Evolutionary conservation across 2,797 vertebrate genomes (phyloP), one percentile per base, ranked within the genome.

Genomic region (Sebastes steindachneri): DNA sequence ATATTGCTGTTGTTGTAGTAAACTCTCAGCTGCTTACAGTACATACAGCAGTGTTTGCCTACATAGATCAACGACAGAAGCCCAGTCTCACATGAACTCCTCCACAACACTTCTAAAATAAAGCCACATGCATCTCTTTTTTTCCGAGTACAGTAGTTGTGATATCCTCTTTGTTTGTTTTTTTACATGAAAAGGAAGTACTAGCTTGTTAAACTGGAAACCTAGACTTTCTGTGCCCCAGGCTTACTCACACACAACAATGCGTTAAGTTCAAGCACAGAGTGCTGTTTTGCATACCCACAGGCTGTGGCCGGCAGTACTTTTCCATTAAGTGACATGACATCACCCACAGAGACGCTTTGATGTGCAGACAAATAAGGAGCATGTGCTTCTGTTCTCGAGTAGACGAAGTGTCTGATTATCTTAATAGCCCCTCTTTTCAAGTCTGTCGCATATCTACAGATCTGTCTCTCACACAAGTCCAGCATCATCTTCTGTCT

Each of bases 281-380:
- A 86, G 5, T 23, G 68, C 58, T 86, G 83, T 58, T 93, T 94
- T 93, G 88, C 93, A 92, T 92, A 79, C 3, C 63, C 66, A 54
- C 80, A 82, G 60, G 14, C 58, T 76, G 73, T 28, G 21, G 25
- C 68, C 11, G 2, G 71, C 82, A 62, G 91, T 92, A 84, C 2
- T 85, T 90, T 93, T 93, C 89, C 90, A 89, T 75, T 9, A 28
- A 48, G 82, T 72, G 82, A 72, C 68, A 48, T 87, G 85, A 91
- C 64, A 35, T 89, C 88, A 82, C 4, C 45, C 60, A 51, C 63
- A 68, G 15, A 82, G 51, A 67, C 14, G 21, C 84, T 87, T 76
- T 86, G 53, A 83, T 88, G 71, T 87, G 60, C 15, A 48, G 53
- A 74, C 58, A 87, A 86, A 90, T 45, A 33, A 15, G 59, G 15